Base-by-base conservation (phyloP, 2,888 invertebrate genomes). In the Odontomyia ornata region DNA sequence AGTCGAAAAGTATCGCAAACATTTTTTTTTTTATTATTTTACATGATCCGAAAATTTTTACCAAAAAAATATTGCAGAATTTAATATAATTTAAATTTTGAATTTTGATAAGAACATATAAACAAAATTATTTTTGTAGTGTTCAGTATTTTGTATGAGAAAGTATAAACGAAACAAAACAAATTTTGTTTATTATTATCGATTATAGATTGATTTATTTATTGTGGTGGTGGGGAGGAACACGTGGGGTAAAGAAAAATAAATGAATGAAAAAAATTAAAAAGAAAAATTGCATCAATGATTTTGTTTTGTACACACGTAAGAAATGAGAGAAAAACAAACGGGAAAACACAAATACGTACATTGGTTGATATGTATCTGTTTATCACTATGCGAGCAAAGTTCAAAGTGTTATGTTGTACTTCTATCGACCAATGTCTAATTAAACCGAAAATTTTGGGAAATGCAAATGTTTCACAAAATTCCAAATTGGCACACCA, bases 211-310 rank as follows among this genome's bases (percentile, higher is more conserved):
- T 76, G 47, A 78, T 80, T 79, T 78, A 78, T 77, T 73, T 81
- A 80, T 81, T 80, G 79, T 80, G 77, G 80, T 77, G 78, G 80
- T 78, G 77, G 79, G 80, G 78, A 80, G 81, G 78, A 81, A 81
- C 80, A 80, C 80, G 81, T 81, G 79, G 81, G 80, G 79, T 78
- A 80, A 78, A 81, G 79, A 81, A 80, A 80, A 79, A 81, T 79
- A 77, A 57, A 80, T 79, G 79, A 79, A 76, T 67, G 77, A 78
- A 77, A 78, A n/a, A 81, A 81, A 78, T 79, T 78, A 80, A 77
- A 76, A 75, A 30, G 47, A 46, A 73, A 72, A 56, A 28, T 72
- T 73, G 60, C 60, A 57, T 73, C 73, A 73, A 73, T 73, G 23
- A 69, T 46, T 46, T 69, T 30, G 30, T 69, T 69, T 69, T 69